These are phyloP conservation scores for Ectobius pallidus DNA, from an alignment of 2,888 invertebrate species.

Conservation along the genomic window DNA sequence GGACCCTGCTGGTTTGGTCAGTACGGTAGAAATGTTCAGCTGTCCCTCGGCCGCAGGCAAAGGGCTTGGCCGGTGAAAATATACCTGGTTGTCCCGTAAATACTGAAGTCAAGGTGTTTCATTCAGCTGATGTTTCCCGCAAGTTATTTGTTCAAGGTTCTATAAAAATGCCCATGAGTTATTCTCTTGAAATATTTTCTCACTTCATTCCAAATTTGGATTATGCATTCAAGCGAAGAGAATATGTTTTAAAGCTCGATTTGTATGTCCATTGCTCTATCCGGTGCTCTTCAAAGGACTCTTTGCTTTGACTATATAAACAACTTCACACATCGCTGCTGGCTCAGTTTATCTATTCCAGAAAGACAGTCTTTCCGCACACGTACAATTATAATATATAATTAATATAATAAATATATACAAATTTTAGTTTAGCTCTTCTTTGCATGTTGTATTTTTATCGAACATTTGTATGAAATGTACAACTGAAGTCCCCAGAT, in stretches of 20 bases:
- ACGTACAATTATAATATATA: conserved; percentile 23
- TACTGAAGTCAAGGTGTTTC: neutral
- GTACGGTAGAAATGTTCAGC: neutral
- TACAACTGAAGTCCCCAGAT: neutral
- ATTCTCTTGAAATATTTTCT: neutral
- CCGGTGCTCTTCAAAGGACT: neutral
- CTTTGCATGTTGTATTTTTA: conserved; percentile 7
- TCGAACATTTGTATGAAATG: conserved; percentile 1
- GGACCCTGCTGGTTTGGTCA: neutral
- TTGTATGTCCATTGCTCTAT: neutral
- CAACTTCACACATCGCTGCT: neutral
- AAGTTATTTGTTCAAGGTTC: neutral
- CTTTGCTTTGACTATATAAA: conserved; percentile 3
- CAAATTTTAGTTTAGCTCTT: conserved; percentile 12
- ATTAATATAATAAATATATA: conserved; percentile 24
- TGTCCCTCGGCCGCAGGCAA: neutral
- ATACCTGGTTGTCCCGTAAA: conserved; percentile 4
- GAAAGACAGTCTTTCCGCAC: conserved; percentile 17
- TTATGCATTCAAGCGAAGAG: neutral
- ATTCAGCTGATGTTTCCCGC: neutral
- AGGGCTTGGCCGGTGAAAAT: neutral
- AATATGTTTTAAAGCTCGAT: neutral
- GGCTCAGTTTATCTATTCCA: neutral
- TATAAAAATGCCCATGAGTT: neutral
- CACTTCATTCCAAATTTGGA: conserved; percentile 10